Percentiles rank a stretch among this genome's conserved stretches.
phyloP scores from a whole-genome alignment of 2,797 vertebrate genomes.

The Gadopsis bispinosus region DNA sequence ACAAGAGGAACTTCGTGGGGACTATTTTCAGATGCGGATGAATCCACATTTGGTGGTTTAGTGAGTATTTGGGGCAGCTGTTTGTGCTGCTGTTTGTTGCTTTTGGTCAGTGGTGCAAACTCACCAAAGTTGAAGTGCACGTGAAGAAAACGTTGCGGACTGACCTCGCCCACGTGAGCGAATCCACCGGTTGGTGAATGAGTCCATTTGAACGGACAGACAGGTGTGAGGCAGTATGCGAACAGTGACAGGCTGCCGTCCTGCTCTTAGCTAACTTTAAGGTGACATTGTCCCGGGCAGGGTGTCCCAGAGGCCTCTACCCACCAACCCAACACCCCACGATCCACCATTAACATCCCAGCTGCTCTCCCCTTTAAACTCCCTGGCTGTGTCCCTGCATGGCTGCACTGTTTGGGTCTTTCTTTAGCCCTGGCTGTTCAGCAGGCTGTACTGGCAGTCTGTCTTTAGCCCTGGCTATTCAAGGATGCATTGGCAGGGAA shows the following conservation, averaged over 20 bases:
- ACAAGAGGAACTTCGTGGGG: not conserved
- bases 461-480: slow-evolving; percentile 68
- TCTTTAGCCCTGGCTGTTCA: slow-evolving; percentile 65
- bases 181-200: too few species aligned
- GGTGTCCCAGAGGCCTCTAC: slow-evolving; percentile 54
- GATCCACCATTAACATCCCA: slow-evolving; percentile 39
- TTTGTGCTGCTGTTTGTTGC: too few species aligned
- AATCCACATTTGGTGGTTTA: too few species aligned
- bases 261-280: slow-evolving; percentile 66
- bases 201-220: not conserved
- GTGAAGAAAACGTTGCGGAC: too few species aligned
- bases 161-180: too few species aligned
- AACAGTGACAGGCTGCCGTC: slow-evolving; percentile 39
- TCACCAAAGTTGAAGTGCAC: too few species aligned
- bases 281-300: slow-evolving; percentile 73
- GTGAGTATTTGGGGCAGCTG: too few species aligned
- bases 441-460: slow-evolving; percentile 43
- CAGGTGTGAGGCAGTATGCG: slow-evolving; percentile 25
- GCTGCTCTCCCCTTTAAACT: slow-evolving; percentile 50
- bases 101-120: too few species aligned
- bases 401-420: slow-evolving; percentile 59
- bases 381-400: slow-evolving; percentile 52
- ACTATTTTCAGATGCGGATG: too few species aligned
- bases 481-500: slow-evolving; percentile 62
- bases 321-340: slow-evolving; percentile 29